Evolutionary conservation across 2,113 vertebrate genomes (phyloP).

Genomic region (Tretioscincus oriximinensis): DNA sequence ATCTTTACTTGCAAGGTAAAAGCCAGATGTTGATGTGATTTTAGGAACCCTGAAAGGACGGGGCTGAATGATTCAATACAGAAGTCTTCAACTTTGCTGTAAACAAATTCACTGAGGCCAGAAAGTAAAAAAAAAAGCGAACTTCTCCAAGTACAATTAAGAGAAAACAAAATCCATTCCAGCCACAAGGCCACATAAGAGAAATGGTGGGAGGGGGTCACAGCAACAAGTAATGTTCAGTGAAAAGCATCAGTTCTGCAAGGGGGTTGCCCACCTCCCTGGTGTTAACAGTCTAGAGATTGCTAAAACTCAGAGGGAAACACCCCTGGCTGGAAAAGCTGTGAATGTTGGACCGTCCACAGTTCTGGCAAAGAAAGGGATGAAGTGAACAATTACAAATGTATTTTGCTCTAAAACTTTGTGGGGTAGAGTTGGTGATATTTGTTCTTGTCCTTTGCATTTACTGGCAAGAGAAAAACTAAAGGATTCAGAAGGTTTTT

Average conservation of each 20-base stretch:
- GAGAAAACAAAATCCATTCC: constrained; percentile 13
- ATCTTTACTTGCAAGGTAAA: not conserved
- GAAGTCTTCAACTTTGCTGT: constrained; percentile 1
- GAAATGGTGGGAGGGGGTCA: not conserved
- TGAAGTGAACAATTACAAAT: constrained; percentile 60
- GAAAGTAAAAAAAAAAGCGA: not conserved
- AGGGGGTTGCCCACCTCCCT: not conserved
- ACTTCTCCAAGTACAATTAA: constrained; percentile 13
- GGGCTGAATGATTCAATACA: constrained; percentile 8
- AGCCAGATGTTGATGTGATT: not conserved
- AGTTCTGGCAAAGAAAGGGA: constrained; percentile 51
- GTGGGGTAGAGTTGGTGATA: constrained; percentile 8
- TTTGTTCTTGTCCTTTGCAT: not conserved
- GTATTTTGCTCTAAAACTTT: constrained; percentile 58
- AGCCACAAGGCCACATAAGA: constrained; percentile 1
- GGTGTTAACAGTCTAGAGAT: constrained; percentile 30
- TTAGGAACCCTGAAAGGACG: not conserved
- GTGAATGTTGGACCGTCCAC: constrained; percentile 55
- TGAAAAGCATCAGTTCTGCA: not conserved
- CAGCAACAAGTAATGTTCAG: not conserved
- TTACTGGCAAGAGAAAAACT: not conserved
- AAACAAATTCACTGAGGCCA: not conserved
- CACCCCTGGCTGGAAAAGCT: constrained; percentile 46
- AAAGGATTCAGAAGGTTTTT: constrained; percentile 4
- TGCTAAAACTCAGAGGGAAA: constrained; percentile 48